These are phyloP conservation scores for Aegotheles bennettii DNA, from an alignment of 2,113 vertebrate genomes.

Conservation along the genomic window DNA sequence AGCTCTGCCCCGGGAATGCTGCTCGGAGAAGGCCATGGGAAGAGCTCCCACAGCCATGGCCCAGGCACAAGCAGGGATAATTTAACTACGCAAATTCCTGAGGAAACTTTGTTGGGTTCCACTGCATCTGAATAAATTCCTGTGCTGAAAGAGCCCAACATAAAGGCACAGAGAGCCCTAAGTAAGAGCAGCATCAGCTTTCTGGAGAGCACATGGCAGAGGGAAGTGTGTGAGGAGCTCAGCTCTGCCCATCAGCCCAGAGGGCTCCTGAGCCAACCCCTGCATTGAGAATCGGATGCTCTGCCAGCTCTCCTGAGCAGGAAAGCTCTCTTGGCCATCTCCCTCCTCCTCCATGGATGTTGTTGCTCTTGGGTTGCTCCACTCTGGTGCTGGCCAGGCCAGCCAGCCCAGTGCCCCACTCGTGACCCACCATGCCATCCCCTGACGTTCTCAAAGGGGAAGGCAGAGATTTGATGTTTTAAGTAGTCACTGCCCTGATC, in stretches of 20 bases:
- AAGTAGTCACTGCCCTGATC: rapidly evolving
- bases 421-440: rapidly evolving
- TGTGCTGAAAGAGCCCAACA: neutral
- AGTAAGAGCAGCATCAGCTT: neutral
- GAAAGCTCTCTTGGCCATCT: neutral
- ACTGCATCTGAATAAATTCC: neutral
- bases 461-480: neutral
- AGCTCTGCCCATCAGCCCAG: neutral
- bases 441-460: neutral
- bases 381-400: rapidly evolving
- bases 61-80: neutral
- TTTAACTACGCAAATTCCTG: neutral
- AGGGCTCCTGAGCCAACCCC: neutral
- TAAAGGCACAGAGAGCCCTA: neutral
- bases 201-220: neutral
- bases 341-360: neutral
- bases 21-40: neutral
- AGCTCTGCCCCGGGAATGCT: neutral
- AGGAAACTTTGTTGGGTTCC: neutral
- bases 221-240: neutral
- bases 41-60: neutral
- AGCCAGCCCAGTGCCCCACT: neutral
- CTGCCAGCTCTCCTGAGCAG: neutral
- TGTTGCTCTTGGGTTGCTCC: neutral
- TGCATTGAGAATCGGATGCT: neutral